Base-by-base conservation (phyloP, 1,140 invertebrate genomes). In the Amphibalanus amphitrite region DNA sequence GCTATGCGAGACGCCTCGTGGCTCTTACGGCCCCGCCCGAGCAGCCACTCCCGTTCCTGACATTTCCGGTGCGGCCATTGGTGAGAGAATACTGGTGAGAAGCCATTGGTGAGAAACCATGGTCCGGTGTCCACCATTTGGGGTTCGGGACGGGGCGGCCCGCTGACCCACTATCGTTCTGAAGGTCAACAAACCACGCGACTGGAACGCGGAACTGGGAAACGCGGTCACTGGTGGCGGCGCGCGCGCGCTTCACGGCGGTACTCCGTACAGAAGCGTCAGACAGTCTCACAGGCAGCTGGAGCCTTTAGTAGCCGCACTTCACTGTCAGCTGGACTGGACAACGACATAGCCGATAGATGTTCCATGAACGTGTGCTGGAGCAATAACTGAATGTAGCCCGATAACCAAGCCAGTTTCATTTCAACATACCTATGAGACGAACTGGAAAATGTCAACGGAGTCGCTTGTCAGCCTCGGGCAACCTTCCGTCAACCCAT, bases 181-280 rank as follows among this genome's bases (percentile, higher is more conserved):
- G 64, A 65, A 65, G 64, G 64, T 65, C 64, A 65, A 65, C 64
- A 65, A 65, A 65, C 64, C 23, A 59, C 47, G 47, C 20, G 23
- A 38, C 10, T 25, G 20, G 23, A 65, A 65, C 64, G 64, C 64
- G 64, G 64, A 65, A 65, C 64, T 25, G 47, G 20, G 64, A 26
- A 65, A 65, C 26, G 64, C 23, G 64, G 64, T 65, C 64, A n/a
- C 6, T 25, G 6, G 23, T 4, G 4, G 26, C 23, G 10, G 23
- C 6, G 64, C 64, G 64, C n/a, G n/a, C 10, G 10, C 64, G 26
- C 6, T 23, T 6, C 4, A 6, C n/a, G 64, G 20, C 23, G 23
- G 4, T 23, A 23, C 23, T 8, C 20, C 20, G 23, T 15, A n/a
- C 6, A 65, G 26, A 8, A 59, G 23, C 20, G 20, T 65, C 64